Conservation (phyloP, 2,888 invertebrate genomes). For the Limnephilus rhombicus region DNA sequence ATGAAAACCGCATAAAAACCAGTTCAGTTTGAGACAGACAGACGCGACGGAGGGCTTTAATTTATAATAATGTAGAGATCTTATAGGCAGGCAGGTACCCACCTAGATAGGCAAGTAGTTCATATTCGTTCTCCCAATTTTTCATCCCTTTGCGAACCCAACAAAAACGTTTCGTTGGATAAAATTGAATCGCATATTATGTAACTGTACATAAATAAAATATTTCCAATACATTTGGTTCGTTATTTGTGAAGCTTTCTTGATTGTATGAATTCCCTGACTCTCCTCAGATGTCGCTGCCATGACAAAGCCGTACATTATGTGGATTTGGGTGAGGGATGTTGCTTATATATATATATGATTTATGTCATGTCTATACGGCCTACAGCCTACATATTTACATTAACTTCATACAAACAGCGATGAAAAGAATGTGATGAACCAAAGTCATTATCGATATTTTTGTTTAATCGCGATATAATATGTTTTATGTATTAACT, state of each 20-base stretch:
- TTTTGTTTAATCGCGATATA: too few relatives aligned
- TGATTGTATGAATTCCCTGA: not conserved
- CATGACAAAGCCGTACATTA: not conserved
- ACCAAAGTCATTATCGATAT: too few relatives aligned
- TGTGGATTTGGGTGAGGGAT: not conserved
- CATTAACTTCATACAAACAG: too few relatives aligned
- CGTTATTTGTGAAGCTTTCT: not conserved
- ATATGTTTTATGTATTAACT: too few relatives aligned
- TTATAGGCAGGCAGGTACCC: too few relatives aligned
- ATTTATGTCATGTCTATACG: not conserved
- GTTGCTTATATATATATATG: not conserved
- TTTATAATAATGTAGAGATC: too few relatives aligned
- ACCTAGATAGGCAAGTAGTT: too few relatives aligned
- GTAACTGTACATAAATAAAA: not conserved
- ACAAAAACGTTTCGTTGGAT: not conserved
- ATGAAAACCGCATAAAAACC: too few relatives aligned
- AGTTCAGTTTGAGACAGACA: too few relatives aligned
- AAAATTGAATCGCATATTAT: not conserved
- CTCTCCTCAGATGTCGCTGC: not conserved
- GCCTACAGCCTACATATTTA: too few relatives aligned
- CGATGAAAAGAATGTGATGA: too few relatives aligned
- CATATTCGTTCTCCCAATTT: not conserved
- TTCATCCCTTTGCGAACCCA: not conserved
- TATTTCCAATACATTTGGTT: not conserved
- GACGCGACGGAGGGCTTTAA: too few relatives aligned